A percentile compares a stretch with the other conserved stretches of the same genome.
phyloP scores from a whole-genome alignment of 1,140 invertebrate genomes.

The Diabrotica undecimpunctata region DNA sequence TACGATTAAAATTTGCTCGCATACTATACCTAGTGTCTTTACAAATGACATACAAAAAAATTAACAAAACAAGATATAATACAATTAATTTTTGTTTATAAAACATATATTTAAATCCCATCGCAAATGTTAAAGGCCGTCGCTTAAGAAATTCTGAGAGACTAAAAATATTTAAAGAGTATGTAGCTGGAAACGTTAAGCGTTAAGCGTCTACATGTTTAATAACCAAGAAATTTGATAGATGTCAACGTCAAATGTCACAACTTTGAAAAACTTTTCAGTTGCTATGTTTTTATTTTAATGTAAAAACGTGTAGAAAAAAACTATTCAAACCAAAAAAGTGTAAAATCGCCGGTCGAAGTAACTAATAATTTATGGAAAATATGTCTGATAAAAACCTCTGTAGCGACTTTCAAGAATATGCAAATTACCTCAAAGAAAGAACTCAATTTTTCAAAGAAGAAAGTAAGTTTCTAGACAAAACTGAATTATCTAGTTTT shows the following conservation, averaged over 20 bases:
- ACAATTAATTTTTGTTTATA: too few species aligned
- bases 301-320: background rate
- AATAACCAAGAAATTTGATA: too few species aligned
- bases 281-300: background rate
- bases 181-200: too few species aligned
- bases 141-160: too few species aligned
- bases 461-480: slow-evolving; percentile 29
- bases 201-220: too few species aligned
- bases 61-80: too few species aligned
- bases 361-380: background rate
- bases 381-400: background rate
- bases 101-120: too few species aligned
- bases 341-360: background rate
- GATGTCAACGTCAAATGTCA: background rate
- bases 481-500: background rate
- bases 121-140: too few species aligned
- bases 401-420: slow-evolving; percentile 5
- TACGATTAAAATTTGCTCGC: too few species aligned
- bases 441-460: slow-evolving; percentile 28
- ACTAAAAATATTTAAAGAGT: too few species aligned
- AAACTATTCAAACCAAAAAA: background rate
- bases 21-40: too few species aligned
- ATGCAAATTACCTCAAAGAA: slow-evolving; percentile 20
- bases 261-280: background rate
- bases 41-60: too few species aligned